Conservation (phyloP, 1,140 invertebrate species). For the Theocolax elegans region DNA sequence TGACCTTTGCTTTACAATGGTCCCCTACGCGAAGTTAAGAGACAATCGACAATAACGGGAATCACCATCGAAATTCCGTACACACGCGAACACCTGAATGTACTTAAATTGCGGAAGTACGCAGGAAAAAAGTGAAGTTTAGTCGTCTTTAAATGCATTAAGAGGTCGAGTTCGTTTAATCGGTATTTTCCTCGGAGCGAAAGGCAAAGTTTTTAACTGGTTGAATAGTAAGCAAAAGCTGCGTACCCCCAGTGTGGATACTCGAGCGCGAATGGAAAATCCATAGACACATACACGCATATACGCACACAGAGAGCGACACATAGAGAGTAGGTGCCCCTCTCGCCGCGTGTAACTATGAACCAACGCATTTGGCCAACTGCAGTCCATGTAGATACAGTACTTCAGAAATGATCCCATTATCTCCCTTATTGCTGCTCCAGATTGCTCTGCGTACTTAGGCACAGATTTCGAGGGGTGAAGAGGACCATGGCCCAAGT, state of each 20-base stretch:
- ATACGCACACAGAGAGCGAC: not conserved
- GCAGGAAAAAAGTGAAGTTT: too few species aligned
- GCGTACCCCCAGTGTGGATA: not conserved
- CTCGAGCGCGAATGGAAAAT: not conserved
- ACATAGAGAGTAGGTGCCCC: not conserved
- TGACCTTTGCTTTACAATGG: too few species aligned
- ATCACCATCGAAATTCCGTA: too few species aligned
- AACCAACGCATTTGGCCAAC: constrained; percentile 7
- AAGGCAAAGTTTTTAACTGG: constrained; percentile 3
- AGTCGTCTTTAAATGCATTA: too few species aligned
- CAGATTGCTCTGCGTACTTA: constrained; percentile 28
- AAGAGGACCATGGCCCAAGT: too few species aligned
- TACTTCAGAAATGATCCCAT: constrained; percentile 37
- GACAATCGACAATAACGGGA: too few species aligned
- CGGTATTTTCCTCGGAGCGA: too few species aligned
- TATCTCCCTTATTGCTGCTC: constrained; percentile 30
- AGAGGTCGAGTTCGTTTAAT: too few species aligned
- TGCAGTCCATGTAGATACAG: constrained; percentile 27
- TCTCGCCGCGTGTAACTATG: not conserved
- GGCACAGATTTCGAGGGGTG: not conserved
- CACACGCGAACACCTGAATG: too few species aligned
- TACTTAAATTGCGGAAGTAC: too few species aligned
- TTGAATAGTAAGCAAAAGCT: not conserved
- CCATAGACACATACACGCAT: not conserved
- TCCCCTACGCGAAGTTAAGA: too few species aligned